Percentiles rank a stretch among this genome's conserved stretches.
Conservation (phyloP, 1,140 invertebrate genomes). For the Schlechtendalia chinensis region DNA sequence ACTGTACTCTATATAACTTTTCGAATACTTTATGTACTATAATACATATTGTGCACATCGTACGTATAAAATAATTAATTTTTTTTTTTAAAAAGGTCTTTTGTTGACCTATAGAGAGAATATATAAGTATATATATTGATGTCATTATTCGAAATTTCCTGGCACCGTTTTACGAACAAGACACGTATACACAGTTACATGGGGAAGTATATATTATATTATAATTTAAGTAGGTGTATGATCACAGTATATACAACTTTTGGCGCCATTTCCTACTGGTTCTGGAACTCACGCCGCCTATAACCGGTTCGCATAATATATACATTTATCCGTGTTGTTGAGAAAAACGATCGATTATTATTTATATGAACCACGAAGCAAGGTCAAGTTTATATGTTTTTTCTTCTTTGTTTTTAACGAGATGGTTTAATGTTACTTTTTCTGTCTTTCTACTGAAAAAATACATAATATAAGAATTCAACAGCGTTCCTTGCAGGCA, state of each 20-base stretch:
- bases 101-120: background rate
- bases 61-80: no score
- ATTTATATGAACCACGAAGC: background rate
- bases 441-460: background rate
- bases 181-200: background rate
- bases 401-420: background rate
- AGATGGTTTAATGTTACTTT: conserved; percentile 6
- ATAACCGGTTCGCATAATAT: conserved; percentile 10
- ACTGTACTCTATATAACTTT: no score
- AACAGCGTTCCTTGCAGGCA: background rate
- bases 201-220: no score
- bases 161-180: background rate
- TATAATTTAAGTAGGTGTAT: background rate
- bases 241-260: no score
- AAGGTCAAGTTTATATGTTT: conserved; percentile 32
- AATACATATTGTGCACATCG: no score
- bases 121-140: no score
- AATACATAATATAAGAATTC: background rate
- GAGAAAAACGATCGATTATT: background rate
- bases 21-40: no score
- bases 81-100: no score
- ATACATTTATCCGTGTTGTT: no score
- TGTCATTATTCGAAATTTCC: background rate
- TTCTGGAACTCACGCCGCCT: background rate
- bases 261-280: conserved; percentile 6